phyloP scores from a whole-genome alignment of 1,140 invertebrate genomes.

The Dinothrombium tinctorium region DNA sequence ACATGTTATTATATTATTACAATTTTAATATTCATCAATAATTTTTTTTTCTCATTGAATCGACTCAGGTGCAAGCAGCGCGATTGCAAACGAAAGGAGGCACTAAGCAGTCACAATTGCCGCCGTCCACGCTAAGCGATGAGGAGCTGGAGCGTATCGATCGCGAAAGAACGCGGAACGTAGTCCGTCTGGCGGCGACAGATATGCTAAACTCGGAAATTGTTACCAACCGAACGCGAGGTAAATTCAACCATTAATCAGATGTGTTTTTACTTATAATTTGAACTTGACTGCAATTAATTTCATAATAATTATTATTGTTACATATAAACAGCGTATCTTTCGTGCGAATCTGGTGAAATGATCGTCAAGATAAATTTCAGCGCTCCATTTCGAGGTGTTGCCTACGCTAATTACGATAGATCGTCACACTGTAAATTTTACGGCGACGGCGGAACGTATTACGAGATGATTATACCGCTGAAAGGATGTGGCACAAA shows the following conservation, averaged over 20 bases:
- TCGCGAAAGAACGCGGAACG: constrained; percentile 10
- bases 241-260: no score
- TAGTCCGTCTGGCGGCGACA: constrained; percentile 17
- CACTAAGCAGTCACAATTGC: no score
- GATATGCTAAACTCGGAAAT: constrained; percentile 18
- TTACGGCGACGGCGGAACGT: constrained; percentile 50
- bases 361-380: constrained; percentile 60
- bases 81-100: no score
- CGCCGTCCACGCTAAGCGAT: constrained; percentile 3
- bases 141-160: constrained; percentile 5
- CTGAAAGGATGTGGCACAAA: constrained; percentile 80
- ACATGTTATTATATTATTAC: no score
- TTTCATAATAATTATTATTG: no score
- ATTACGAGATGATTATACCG: constrained; percentile 57
- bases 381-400: constrained; percentile 66
- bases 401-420: constrained; percentile 74
- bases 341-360: constrained; percentile 73
- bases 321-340: constrained; percentile 36
- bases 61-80: no score
- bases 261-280: not conserved
- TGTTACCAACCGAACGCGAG: constrained; percentile 17
- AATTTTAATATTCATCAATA: no score
- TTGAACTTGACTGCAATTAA: not conserved
- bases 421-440: constrained; percentile 66
- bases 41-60: no score